phyloP scores from a whole-genome alignment of 1,140 invertebrate genomes.

The Drosophila lowei region DNA sequence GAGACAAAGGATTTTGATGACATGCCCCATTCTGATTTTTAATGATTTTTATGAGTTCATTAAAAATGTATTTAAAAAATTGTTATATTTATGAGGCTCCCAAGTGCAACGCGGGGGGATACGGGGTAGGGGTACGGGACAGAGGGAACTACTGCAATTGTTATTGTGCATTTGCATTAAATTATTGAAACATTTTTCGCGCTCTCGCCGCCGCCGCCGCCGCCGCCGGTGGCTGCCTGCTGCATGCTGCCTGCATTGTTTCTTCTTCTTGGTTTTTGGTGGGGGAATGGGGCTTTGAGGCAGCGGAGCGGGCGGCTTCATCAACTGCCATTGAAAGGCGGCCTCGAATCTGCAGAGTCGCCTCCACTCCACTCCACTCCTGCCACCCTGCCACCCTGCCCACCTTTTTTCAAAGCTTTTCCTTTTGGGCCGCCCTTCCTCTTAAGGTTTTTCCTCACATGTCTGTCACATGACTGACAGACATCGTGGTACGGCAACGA shows the following conservation, averaged over 20 bases:
- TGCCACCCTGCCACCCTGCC: not conserved
- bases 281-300: no score
- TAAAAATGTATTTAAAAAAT: slow-evolving; percentile 52
- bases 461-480: slow-evolving; percentile 38
- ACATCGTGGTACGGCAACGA: slow-evolving; percentile 10
- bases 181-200: slow-evolving; percentile 47
- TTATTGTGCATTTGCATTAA: slow-evolving; percentile 50
- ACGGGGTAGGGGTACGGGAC: no score
- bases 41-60: slow-evolving; percentile 49
- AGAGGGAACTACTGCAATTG: slow-evolving; percentile 12
- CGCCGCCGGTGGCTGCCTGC: no score
- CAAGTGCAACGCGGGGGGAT: slow-evolving; percentile 12
- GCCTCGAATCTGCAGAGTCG: not conserved
- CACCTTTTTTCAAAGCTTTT: no score
- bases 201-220: slow-evolving; percentile 2
- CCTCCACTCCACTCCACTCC: not conserved
- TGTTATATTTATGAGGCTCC: slow-evolving; percentile 43
- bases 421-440: slow-evolving; percentile 8
- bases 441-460: slow-evolving; percentile 24
- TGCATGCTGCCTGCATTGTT: slow-evolving; percentile 19
- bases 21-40: slow-evolving; percentile 18
- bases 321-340: slow-evolving; percentile 42
- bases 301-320: slow-evolving; percentile 26
- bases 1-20: slow-evolving; percentile 34
- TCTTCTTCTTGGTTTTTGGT: slow-evolving; percentile 1